Percentiles rank a stretch among this genome's conserved stretches.
Conservation (phyloP, 2,888 invertebrate species). For the Myopa tessellatipennis region DNA sequence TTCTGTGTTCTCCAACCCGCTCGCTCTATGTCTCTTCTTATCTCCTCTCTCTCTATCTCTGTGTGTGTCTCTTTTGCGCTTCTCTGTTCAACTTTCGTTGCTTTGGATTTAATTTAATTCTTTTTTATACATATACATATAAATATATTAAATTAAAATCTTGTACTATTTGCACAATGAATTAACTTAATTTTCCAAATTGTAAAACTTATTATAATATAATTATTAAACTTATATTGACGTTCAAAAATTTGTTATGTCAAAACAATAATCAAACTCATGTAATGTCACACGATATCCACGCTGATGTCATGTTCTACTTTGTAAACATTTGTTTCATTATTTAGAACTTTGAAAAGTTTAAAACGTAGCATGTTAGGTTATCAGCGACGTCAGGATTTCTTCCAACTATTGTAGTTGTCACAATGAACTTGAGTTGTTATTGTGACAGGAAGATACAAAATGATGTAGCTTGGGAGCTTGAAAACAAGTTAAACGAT, state of each 20-base stretch:
- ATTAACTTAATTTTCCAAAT: not conserved
- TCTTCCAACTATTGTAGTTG: conserved; percentile 56
- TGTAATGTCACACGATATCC: too few species aligned
- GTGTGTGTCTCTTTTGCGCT: conserved; percentile 49
- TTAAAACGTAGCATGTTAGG: conserved; percentile 65
- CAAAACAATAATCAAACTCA: too few species aligned
- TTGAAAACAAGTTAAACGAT: too few species aligned
- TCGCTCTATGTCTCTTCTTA: conserved; percentile 52
- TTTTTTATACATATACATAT: not conserved
- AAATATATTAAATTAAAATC: conserved; percentile 1
- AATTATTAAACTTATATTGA: not conserved
- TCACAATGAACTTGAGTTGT: conserved; percentile 33
- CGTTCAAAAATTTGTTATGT: too few species aligned
- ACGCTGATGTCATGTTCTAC: too few species aligned
- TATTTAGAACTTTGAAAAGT: conserved; percentile 63
- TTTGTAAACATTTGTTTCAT: not conserved
- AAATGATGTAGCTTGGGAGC: too few species aligned
- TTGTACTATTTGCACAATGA: not conserved
- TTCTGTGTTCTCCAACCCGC: conserved; percentile 37
- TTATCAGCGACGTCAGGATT: conserved; percentile 59
- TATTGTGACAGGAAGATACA: not conserved
- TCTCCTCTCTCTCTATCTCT: conserved; percentile 51
- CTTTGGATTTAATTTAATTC: conserved; percentile 22
- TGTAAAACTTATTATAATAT: not conserved
- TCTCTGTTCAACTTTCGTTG: conserved; percentile 17